phyloP scores from a whole-genome alignment of 2,888 invertebrate species.

The Melanostoma mellinum region DNA sequence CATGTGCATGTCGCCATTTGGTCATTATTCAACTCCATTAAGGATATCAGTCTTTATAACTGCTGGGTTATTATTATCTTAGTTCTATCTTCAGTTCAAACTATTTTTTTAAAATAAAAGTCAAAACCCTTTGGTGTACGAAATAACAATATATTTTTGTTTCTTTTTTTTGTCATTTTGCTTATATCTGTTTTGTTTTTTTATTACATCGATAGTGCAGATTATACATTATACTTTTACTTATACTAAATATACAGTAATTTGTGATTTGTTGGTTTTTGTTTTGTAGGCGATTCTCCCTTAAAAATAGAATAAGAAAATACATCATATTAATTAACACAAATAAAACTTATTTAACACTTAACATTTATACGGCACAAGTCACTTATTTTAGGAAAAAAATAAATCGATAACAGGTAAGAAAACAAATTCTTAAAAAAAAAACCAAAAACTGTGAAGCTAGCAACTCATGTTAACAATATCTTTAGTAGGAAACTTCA shows the following conservation, averaged over 20 bases:
- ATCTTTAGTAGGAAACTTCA: slow-evolving; percentile 57
- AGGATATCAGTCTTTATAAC: too few relatives aligned
- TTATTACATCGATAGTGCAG: slow-evolving; percentile 75
- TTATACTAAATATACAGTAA: slow-evolving; percentile 66
- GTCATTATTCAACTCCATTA: too few relatives aligned
- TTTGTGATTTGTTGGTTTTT: slow-evolving; percentile 44
- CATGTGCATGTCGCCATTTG: too few relatives aligned
- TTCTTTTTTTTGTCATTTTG: slow-evolving; percentile 36
- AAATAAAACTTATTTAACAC: slow-evolving; percentile 16
- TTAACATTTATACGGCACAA: slow-evolving; percentile 19
- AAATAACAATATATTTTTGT: slow-evolving; percentile 74
- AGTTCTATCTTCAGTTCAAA: background rate
- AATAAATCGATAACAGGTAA: background rate
- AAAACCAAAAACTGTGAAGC: background rate
- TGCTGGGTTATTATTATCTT: background rate
- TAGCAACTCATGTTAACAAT: background rate
- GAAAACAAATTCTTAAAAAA: background rate
- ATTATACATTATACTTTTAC: slow-evolving; percentile 66
- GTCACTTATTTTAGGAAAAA: background rate
- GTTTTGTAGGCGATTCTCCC: slow-evolving; percentile 49
- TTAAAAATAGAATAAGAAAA: slow-evolving; percentile 19
- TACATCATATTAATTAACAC: background rate
- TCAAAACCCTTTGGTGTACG: slow-evolving; percentile 65
- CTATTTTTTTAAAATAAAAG: slow-evolving; percentile 2
- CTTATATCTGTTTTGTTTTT: slow-evolving; percentile 39